Evolutionary conservation across 2,797 vertebrate genomes (phyloP), one percentile per base, ranked within the genome.

Genomic region (Protosalanx chinensis): DNA sequence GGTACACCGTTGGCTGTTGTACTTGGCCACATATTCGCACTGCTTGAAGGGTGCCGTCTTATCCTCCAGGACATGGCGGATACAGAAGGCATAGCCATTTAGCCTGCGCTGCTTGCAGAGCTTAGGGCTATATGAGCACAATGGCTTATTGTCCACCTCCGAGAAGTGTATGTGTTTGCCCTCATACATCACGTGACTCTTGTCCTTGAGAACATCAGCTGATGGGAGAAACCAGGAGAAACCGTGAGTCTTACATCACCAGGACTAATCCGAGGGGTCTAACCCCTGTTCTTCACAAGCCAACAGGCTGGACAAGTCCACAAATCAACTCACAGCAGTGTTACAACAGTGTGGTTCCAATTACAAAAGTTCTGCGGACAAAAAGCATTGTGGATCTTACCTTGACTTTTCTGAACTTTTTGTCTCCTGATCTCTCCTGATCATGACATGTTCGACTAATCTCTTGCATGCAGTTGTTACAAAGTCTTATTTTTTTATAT

Each of bases 111-210:
- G 98, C 92, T 99, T 99, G 94, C 98, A 99, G 90, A 99, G 96
- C 95, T 99, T 99, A 82, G 98, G 98, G 93, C 98, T 99, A 92
- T 99, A 99, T 1, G 98, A 99, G 95, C 98, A 99, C 95, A 99
- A 94, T 88, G 98, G 97, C 95, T 99, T 99, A 94, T 98, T 99
- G 95, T 99, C 98, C 95, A 99, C 96, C 95, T 99, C 97, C 92
- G 98, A 99, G 96, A 98, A 99, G 96, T 99, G 98, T 97, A 99
- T 99, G 95, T 99, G 98, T 98, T 99, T 99, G 94, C 98, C 98
- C 96, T 99, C 97, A 93, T 97, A 99, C 98, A 99, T 99, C 97
- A 99, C 97, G 97, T 98, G 96, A 97, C 95, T 96, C 97, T 95
- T 94, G 95, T 97, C 93, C 96, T 96, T 96, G 97, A 95, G 94